These are phyloP conservation scores for Clarias macrocephalus DNA, from an alignment of 2,113 vertebrate species.

Conservation along the genomic window DNA sequence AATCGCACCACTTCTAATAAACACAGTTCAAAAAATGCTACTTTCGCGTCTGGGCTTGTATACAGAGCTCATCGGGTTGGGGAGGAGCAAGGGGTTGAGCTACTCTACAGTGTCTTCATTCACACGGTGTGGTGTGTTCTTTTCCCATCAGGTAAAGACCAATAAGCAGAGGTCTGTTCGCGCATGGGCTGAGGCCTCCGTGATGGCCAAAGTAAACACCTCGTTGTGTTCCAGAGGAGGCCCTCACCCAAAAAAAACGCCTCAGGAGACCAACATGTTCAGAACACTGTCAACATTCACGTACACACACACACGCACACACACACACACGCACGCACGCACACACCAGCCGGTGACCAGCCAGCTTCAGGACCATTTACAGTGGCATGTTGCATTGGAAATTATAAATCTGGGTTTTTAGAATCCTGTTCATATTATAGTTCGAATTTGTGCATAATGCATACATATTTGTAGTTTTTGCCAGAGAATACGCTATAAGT, in stretches of 20 bases:
- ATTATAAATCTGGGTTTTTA: neutral
- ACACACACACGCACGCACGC: neutral
- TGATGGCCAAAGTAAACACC: slow-evolving; percentile 75
- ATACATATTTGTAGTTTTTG: neutral
- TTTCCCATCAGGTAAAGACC: slow-evolving; percentile 62
- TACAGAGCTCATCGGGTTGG: slow-evolving; percentile 48
- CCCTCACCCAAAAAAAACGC: slow-evolving; percentile 48
- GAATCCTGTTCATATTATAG: neutral
- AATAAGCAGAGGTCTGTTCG: slow-evolving; percentile 73
- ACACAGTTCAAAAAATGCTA: slow-evolving; percentile 58
- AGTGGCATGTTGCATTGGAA: neutral
- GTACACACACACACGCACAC: neutral
- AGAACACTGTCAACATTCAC: slow-evolving; percentile 78
- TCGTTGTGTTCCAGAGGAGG: slow-evolving; percentile 58
- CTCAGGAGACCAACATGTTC: slow-evolving; percentile 52
- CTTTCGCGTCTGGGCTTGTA: slow-evolving; percentile 48
- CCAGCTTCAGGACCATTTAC: slow-evolving; percentile 30
- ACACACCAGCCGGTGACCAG: neutral
- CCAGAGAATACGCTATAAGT: neutral
- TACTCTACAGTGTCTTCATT: slow-evolving; percentile 69
- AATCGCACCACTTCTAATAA: slow-evolving; percentile 20
- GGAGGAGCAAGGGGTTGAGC: slow-evolving; percentile 47
- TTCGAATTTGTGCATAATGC: neutral
- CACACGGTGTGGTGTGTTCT: slow-evolving; percentile 60
- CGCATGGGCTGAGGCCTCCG: slow-evolving; percentile 51